A percentile compares a stretch with the other conserved stretches of the same genome.
Evolutionary conservation across 2,888 invertebrate species (phyloP).

Genomic region (Acrocyrtus sp.): DNA sequence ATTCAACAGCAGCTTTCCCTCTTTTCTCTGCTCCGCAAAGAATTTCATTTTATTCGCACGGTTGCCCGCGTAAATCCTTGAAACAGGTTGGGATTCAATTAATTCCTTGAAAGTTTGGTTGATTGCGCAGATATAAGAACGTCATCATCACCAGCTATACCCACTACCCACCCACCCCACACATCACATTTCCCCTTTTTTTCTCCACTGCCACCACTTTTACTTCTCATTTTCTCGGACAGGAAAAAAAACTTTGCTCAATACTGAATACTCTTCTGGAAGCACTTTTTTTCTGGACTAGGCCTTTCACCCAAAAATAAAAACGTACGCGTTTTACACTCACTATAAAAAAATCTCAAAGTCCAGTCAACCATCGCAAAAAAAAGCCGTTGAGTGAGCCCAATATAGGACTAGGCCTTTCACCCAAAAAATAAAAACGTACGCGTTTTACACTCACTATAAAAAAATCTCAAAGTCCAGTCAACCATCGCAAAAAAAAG

Average conservation of each 20-base stretch:
- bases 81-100: slow-evolving; percentile 51
- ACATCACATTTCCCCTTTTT: slow-evolving; percentile 32
- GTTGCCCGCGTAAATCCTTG: slow-evolving; percentile 48
- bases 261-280: too few species aligned
- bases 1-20: too few species aligned
- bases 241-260: slow-evolving; percentile 13
- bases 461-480: neutral
- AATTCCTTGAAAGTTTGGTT: slow-evolving; percentile 49
- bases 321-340: too few species aligned
- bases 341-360: neutral
- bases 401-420: neutral
- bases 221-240: slow-evolving; percentile 28
- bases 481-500: neutral
- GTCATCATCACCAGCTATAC: slow-evolving; percentile 7
- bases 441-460: too few species aligned
- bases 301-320: neutral
- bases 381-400: neutral
- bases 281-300: neutral
- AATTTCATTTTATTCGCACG: slow-evolving; percentile 52
- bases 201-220: slow-evolving; percentile 16
- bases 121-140: slow-evolving; percentile 48
- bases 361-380: neutral
- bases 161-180: too few species aligned
- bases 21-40: slow-evolving; percentile 21
- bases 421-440: neutral